Base-by-base conservation (phyloP, 1,140 invertebrate genomes). In the Drosophila lowei region DNA sequence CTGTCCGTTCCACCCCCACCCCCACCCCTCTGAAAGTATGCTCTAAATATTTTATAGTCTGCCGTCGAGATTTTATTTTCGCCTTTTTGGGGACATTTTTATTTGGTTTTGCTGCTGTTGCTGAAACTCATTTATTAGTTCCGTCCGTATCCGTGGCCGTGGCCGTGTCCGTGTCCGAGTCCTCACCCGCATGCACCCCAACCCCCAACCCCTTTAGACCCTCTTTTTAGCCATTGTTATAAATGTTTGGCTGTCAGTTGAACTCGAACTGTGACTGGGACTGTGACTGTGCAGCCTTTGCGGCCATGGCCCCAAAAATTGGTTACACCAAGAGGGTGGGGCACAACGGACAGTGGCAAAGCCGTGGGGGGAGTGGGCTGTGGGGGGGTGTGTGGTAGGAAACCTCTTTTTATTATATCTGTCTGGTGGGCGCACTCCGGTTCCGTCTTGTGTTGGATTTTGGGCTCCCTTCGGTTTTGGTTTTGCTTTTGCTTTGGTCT, bases 61-160 rank as follows among this genome's bases (percentile, higher is more conserved):
- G 52, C 41, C 71, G 48, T 60, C 57, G 59, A 76, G 77, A 86
- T 85, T 85, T 85, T 59, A 55, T 75, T 50, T 52, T 58, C 62
- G 50, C 59, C 48, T 56, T 72, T 52, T 59, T 53, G 11, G 6
- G 34, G 52, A 66, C 63, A 63, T 73, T 86, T 77, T 81, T 85
- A 86, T 86, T 77, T 63, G 81, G 79, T 79, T 85, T 73, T 65
- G 66, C 47, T 53, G 53, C 81, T 70, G 67, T 55, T 77, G 73
- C 73, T 75, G 77, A 77, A 38, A 86, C 81, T 86, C 81, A 85
- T 85, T 86, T 85, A 85, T 85, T 85, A 86, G 81, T 85, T 81
- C 81, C 74, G 81, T 41, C 70, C 50, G 48, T 66, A 49, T 80
- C 57, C 56, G 47, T 47, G 44, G 56, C 28, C 34, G 9, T 30